A percentile compares a stretch with the other conserved stretches of the same genome.
These are phyloP conservation scores for Urocitellus parryii DNA, from an alignment of 2,113 vertebrate genomes.

Conservation along the genomic window DNA sequence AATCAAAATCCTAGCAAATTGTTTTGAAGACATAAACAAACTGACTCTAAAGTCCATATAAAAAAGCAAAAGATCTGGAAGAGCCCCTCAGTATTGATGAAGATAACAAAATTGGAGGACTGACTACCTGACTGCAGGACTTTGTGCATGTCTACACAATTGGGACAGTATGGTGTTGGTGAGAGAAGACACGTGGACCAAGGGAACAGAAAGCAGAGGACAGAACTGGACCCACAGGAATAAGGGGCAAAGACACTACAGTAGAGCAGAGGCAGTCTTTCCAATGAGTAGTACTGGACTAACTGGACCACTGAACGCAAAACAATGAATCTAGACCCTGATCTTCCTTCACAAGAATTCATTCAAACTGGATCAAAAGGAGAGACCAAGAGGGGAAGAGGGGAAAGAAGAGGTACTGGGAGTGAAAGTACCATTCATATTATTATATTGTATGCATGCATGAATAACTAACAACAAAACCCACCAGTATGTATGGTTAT, in stretches of 20 bases:
- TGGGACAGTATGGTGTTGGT: background rate
- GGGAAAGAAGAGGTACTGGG: no score
- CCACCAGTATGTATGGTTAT: no score
- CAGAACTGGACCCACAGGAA: background rate
- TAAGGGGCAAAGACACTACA: background rate
- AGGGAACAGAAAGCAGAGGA: background rate
- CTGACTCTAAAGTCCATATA: background rate
- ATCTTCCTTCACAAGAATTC: background rate
- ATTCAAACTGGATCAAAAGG: background rate
- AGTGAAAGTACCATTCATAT: no score
- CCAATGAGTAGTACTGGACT: no score
- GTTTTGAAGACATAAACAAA: background rate
- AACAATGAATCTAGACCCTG: background rate
- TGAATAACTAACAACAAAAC: no score
- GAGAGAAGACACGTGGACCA: background rate
- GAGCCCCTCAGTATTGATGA: background rate
- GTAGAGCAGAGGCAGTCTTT: background rate
- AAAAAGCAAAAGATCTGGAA: background rate
- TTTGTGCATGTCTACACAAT: fast-evolving
- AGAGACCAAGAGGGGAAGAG: no score
- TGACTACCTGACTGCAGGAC: background rate
- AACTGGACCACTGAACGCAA: background rate
- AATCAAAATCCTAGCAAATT: background rate
- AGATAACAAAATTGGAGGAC: background rate
- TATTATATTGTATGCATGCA: no score